Percentiles rank a stretch among this genome's conserved stretches.
phyloP scores from a whole-genome alignment of 2,113 vertebrate species.

The Notarius lentiginosus region DNA sequence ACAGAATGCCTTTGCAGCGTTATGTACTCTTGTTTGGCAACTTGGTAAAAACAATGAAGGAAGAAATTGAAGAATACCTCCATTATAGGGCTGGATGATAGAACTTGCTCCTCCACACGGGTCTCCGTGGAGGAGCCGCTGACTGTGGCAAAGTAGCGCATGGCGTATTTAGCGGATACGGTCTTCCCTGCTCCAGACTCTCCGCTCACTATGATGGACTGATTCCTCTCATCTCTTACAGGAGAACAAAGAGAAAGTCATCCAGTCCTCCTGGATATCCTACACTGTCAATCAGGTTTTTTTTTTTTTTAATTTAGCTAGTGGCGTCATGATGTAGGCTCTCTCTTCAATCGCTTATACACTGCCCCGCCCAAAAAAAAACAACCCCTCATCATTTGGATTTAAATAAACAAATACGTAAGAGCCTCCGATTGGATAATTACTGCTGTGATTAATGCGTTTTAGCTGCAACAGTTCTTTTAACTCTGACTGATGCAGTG shows the following conservation, averaged over 20 bases:
- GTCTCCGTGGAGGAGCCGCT: conserved; percentile 87
- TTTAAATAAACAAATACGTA: too few species aligned
- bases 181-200: conserved; percentile 98
- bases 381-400: too few species aligned
- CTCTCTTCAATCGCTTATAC: background rate
- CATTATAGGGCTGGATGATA: conserved; percentile 98
- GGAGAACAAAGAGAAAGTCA: background rate
- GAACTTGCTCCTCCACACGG: conserved; percentile 88
- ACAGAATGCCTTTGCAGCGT: background rate
- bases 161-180: conserved; percentile 94
- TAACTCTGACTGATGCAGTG: too few species aligned
- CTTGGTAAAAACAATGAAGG: background rate
- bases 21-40: background rate
- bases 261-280: background rate
- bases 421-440: too few species aligned
- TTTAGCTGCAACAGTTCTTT: too few species aligned
- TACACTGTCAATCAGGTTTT: background rate
- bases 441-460: too few species aligned
- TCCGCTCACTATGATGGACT: conserved; percentile 97
- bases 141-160: conserved; percentile 96
- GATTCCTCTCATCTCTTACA: conserved; percentile 88
- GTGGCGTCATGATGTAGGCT: background rate
- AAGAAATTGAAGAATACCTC: conserved; percentile 78
- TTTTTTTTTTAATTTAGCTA: background rate
- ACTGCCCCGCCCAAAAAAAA: too few species aligned